Conservation (phyloP, 2,113 vertebrate genomes). For the Proteles cristata region DNA sequence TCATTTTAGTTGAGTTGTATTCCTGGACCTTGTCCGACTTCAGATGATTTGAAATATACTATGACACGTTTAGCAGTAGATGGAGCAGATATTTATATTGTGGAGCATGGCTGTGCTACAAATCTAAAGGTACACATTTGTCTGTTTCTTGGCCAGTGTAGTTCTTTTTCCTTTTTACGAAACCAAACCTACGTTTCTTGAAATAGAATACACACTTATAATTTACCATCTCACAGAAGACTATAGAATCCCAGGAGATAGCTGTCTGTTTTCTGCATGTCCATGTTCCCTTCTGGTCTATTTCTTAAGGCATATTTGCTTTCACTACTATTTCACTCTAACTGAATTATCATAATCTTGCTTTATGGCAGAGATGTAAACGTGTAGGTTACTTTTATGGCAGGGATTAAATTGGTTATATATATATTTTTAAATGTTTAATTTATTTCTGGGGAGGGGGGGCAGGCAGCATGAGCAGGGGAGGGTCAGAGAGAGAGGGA, state of each 20-base stretch:
- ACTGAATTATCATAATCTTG: neutral
- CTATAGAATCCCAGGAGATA: neutral
- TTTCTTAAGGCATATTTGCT: neutral
- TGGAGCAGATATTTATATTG: conserved; percentile 95
- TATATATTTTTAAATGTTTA: neutral
- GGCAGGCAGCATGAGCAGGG: too few relatives aligned
- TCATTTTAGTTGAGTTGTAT: conserved; percentile 89
- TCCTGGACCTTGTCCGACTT: conserved; percentile 94
- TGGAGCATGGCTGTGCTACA: conserved; percentile 97
- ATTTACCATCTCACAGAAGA: neutral
- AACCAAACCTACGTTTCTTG: neutral
- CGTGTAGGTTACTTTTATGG: neutral
- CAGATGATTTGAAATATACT: conserved; percentile 97
- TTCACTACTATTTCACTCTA: neutral
- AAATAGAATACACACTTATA: neutral
- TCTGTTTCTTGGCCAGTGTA: neutral
- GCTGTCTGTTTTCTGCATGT: neutral
- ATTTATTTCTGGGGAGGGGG: too few relatives aligned
- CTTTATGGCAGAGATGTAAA: neutral
- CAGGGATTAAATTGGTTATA: neutral
- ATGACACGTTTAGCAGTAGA: conserved; percentile 97
- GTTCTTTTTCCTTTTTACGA: neutral
- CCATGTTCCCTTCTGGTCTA: neutral
- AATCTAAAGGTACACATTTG: conserved; percentile 91
- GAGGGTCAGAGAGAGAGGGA: too few relatives aligned